Base-by-base conservation (phyloP, 2,888 invertebrate genomes). In the Cephus runcator region DNA sequence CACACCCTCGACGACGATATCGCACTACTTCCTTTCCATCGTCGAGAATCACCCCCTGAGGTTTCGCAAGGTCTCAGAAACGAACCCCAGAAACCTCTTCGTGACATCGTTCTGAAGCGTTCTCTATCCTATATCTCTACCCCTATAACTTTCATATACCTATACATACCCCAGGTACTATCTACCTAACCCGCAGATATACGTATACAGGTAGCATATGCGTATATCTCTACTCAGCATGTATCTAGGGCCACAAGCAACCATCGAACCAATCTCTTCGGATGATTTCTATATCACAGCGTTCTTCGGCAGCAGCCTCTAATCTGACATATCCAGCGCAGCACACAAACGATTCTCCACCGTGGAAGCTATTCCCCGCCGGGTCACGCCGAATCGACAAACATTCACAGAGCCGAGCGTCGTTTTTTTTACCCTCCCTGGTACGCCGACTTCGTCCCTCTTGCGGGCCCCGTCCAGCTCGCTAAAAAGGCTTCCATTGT, bases 401-500 rank as follows among this genome's bases (percentile, higher is more conserved):
- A 31, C 12, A 31, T 71, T 71, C 33, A n/a, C 31, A 31, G 31
- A 71, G 71, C 2, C 71, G 4, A 31, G 12, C 31, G 31, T 12
- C 31, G 31, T 71, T 34, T 34, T 69, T 69, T 71, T 71, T 30
- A 15, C 9, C 31, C 15, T 23, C 33, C 12, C 71, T 34, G 71
- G 23, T 56, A 56, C 56, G 56, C 56, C 56, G 23, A 56, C 56
- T 56, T 9, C 56, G 56, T 56, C 56, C 56, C 56, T 56, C 56
- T 56, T 56, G 56, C 23, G 9, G 9, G 56, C 56, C 12, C 12
- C 56, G 56, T 56, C 56, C 56, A 31, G 12, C 31, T 31, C 71
- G 71, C 71, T 71, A 85, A 88, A 89, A 86, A 86, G 86, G 86
- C 86, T 87, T 86, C 87, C 85, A 88, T 88, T 87, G 88, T 87